Evolutionary conservation across 2,113 vertebrate genomes (phyloP).

Genomic region (Bos indicus): DNA sequence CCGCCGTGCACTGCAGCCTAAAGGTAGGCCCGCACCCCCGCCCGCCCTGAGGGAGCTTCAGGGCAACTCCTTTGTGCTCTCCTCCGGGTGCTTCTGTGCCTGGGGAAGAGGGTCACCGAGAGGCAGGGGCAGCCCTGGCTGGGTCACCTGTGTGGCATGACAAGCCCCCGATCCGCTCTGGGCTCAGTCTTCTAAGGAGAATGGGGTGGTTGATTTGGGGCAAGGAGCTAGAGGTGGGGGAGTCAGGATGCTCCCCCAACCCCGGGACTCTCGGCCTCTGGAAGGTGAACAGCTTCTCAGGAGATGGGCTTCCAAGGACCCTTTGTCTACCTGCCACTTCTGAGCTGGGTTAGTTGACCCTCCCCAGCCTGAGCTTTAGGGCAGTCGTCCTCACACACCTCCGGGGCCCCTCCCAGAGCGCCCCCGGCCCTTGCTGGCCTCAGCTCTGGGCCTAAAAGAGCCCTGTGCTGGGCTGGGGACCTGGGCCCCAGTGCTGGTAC

Average conservation of each 20-base stretch:
- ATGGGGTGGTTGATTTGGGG: neutral
- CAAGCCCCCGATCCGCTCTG: neutral
- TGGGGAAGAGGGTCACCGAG: neutral
- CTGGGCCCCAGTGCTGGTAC: neutral
- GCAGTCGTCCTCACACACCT: neutral
- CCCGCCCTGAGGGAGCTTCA: neutral
- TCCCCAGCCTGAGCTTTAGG: neutral
- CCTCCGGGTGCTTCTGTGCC: neutral
- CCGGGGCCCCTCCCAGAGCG: neutral
- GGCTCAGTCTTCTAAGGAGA: neutral
- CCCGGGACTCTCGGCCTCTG: neutral
- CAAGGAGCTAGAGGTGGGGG: neutral
- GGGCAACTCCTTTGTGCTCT: neutral
- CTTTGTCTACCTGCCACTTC: neutral
- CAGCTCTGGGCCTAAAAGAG: neutral
- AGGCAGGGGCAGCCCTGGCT: neutral
- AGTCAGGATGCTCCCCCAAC: neutral
- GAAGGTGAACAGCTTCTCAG: neutral
- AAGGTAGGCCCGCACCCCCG: constrained; percentile 80
- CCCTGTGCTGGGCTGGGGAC: too few species aligned
- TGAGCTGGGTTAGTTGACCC: neutral
- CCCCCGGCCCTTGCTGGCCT: rapidly evolving
- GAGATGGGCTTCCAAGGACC: neutral
- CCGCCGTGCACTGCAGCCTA: constrained; percentile 85
- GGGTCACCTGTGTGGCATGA: neutral